Evolutionary conservation across 2,888 invertebrate species (phyloP).

Genomic region (Morinoia aosen): DNA sequence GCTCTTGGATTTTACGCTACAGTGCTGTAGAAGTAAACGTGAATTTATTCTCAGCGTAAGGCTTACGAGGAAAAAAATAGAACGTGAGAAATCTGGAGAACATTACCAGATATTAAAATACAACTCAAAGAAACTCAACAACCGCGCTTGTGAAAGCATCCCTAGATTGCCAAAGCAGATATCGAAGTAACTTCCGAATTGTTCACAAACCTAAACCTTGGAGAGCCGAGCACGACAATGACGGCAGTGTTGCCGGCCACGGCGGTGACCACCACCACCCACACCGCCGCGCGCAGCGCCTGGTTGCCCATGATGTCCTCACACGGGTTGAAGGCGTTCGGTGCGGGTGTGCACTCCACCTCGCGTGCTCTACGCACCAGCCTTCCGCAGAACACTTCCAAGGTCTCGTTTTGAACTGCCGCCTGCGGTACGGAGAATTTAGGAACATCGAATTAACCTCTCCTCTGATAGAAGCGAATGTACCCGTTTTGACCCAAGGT

Average conservation of each 20-base stretch:
- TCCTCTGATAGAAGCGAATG: background rate
- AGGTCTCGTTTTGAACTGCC: conserved; percentile 72
- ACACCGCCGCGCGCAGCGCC: conserved; percentile 78
- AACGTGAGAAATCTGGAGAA: background rate
- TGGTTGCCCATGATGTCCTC: conserved; percentile 89
- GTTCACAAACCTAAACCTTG: conserved; percentile 69
- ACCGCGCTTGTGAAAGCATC: background rate
- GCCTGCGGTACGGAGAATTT: conserved; percentile 42
- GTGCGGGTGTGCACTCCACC: conserved; percentile 79
- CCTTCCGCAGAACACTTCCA: conserved; percentile 75
- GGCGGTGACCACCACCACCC: conserved; percentile 87
- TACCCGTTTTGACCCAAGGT: background rate
- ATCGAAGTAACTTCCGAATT: background rate
- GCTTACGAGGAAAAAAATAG: background rate
- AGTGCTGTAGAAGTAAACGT: background rate
- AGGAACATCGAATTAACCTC: background rate
- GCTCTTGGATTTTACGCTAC: background rate
- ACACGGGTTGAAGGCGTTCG: conserved; percentile 88
- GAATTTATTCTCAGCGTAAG: background rate
- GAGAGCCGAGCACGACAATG: conserved; percentile 80
- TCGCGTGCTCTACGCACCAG: conserved; percentile 70
- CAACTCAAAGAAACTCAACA: background rate
- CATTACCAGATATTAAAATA: background rate
- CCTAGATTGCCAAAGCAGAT: background rate
- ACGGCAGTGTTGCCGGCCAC: conserved; percentile 88